Conservation (phyloP, 2,888 invertebrate genomes). For the Himalopsyche japonica region DNA sequence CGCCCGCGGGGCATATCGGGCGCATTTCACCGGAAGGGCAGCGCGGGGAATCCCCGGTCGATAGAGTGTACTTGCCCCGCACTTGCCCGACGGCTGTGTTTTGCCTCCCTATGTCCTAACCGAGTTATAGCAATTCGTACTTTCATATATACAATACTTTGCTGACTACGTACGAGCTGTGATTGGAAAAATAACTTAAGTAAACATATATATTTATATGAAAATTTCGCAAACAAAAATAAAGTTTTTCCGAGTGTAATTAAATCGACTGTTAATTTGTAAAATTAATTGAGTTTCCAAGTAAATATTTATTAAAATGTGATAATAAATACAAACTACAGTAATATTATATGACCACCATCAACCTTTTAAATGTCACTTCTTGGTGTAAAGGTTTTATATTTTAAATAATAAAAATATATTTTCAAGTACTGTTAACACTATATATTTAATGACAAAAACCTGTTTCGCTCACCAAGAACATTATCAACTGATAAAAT, state of each 20-base stretch:
- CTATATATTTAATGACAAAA: too few relatives aligned
- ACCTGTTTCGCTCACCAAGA: too few relatives aligned
- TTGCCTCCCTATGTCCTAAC: neutral
- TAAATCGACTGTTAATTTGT: too few relatives aligned
- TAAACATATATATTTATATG: neutral
- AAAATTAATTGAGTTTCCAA: too few relatives aligned
- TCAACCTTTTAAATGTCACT: too few relatives aligned
- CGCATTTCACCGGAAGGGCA: neutral
- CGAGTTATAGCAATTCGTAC: neutral
- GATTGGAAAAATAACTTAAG: neutral
- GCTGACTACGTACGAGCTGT: neutral
- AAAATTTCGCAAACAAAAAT: neutral
- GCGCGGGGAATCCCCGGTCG: neutral
- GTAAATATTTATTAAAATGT: too few relatives aligned
- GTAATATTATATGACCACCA: too few relatives aligned
- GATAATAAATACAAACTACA: too few relatives aligned
- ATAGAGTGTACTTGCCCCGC: neutral
- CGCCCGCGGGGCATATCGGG: neutral
- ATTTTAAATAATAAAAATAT: too few relatives aligned
- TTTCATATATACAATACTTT: neutral
- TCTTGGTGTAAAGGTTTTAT: too few relatives aligned
- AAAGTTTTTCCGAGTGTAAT: neutral
- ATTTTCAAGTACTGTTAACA: too few relatives aligned
- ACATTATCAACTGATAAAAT: too few relatives aligned
- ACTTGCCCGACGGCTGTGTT: neutral